Percentiles rank a stretch among this genome's conserved stretches.
phyloP scores from a whole-genome alignment of 2,113 vertebrate genomes.

The Zosterops japonicus region DNA sequence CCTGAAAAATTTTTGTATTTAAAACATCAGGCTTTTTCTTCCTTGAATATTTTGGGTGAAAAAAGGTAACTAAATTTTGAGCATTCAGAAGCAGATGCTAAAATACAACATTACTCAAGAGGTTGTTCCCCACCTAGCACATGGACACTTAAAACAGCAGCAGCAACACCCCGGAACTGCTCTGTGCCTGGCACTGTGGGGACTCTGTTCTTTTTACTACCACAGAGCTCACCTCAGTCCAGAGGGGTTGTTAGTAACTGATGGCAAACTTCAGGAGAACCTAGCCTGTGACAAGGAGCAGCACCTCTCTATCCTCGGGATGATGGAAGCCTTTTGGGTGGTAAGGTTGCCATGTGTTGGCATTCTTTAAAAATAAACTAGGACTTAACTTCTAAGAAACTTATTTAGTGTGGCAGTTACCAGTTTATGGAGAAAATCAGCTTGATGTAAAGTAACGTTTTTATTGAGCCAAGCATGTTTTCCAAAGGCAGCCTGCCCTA shows the following conservation, averaged over 20 bases:
- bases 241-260: background rate
- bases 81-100: background rate
- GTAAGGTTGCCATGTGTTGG: background rate
- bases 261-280: background rate
- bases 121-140: background rate
- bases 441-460: background rate
- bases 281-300: background rate
- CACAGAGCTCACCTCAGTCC: background rate
- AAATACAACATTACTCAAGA: rapidly evolving
- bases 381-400: background rate
- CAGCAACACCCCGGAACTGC: background rate
- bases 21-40: background rate
- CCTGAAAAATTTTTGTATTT: background rate
- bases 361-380: background rate
- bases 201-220: background rate
- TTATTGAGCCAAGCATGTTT: background rate
- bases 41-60: rapidly evolving
- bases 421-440: background rate
- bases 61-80: background rate
- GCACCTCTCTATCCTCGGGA: background rate
- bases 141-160: background rate
- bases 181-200: background rate
- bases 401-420: background rate
- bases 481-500: background rate
- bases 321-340: background rate